Evolutionary conservation across 2,113 vertebrate species (phyloP).

Genomic region (Chaetorhynchus papuensis): DNA sequence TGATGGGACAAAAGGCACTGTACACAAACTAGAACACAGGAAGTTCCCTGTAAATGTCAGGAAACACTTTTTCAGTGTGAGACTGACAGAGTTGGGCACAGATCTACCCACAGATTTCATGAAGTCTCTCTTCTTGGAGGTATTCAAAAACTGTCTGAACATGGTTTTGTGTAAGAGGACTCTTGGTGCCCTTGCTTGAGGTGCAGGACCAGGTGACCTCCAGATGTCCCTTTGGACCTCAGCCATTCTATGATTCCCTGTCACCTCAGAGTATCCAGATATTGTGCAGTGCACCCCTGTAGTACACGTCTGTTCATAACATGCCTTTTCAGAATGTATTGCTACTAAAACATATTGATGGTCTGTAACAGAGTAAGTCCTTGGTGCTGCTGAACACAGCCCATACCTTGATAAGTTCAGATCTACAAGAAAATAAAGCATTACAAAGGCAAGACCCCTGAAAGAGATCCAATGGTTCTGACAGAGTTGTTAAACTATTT

Average conservation of each 20-base stretch:
- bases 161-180: not conserved
- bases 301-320: not conserved
- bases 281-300: not conserved
- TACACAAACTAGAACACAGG: not conserved
- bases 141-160: not conserved
- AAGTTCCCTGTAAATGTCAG: not conserved
- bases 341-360: not conserved
- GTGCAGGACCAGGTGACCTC: not conserved
- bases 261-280: not conserved
- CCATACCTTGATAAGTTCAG: not conserved
- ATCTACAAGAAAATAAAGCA: not conserved
- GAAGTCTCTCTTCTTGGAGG: not conserved
- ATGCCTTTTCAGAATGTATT: not conserved
- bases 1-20: not conserved
- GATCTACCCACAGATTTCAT: not conserved
- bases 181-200: not conserved
- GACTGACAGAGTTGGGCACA: fast-evolving
- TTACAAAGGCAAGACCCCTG: not conserved
- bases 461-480: not conserved
- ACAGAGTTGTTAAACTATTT: not conserved
- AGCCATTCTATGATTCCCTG: not conserved
- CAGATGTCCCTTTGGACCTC: not conserved
- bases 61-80: not conserved
- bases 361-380: not conserved
- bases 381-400: not conserved